A percentile compares a stretch with the other conserved stretches of the same genome.
These are phyloP conservation scores for Chymomyza amoena DNA, from an alignment of 2,888 invertebrate species.

Conservation along the genomic window DNA sequence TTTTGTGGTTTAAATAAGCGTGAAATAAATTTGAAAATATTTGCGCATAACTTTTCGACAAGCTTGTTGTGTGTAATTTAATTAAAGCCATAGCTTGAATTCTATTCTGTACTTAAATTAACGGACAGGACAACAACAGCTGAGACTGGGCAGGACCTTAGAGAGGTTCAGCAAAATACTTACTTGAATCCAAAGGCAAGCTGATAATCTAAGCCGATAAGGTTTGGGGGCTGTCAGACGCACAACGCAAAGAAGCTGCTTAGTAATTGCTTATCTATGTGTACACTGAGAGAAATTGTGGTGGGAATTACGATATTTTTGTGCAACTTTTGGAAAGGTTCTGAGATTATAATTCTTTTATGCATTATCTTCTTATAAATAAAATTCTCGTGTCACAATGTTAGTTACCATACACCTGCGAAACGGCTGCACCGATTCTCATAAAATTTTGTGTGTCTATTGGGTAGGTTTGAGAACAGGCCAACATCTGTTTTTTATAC, in stretches of 20 bases:
- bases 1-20: not conserved
- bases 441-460: too few species aligned
- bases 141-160: not conserved
- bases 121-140: not conserved
- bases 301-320: too few species aligned
- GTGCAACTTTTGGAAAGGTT: too few species aligned
- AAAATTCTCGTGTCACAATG: too few species aligned
- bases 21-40: conserved; percentile 1
- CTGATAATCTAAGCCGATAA: not conserved
- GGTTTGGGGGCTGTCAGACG: not conserved
- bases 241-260: not conserved
- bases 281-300: not conserved
- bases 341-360: too few species aligned
- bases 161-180: not conserved
- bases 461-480: too few species aligned
- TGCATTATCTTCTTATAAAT: too few species aligned
- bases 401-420: too few species aligned
- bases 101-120: not conserved
- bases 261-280: not conserved
- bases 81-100: not conserved
- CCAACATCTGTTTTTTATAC: too few species aligned
- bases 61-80: not conserved
- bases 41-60: not conserved
- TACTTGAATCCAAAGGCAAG: not conserved
- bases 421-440: too few species aligned